These are phyloP conservation scores for Catocala fraxini DNA, from an alignment of 2,888 invertebrate species.

Conservation along the genomic window DNA sequence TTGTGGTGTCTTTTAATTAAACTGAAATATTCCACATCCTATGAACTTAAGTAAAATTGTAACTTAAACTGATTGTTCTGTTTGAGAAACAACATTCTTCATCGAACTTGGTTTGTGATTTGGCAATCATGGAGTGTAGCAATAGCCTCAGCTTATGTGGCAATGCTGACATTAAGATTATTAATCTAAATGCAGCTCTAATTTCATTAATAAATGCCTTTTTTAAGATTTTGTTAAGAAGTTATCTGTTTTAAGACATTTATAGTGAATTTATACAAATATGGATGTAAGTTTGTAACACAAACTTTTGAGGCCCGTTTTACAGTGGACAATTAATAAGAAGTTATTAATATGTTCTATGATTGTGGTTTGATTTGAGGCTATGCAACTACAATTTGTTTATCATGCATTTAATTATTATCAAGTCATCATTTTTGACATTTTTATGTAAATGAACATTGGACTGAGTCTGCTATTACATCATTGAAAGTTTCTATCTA, in stretches of 20 bases:
- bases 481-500: slow-evolving; percentile 28
- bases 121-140: slow-evolving; percentile 22
- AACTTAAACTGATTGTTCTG: not conserved
- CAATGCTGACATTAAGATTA: slow-evolving; percentile 19
- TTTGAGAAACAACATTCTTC: not conserved
- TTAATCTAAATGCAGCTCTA: slow-evolving; percentile 13
- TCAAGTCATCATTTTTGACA: slow-evolving; percentile 22
- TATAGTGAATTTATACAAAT: not conserved
- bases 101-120: slow-evolving; percentile 19
- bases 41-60: not conserved
- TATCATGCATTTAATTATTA: slow-evolving; percentile 13
- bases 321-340: too few relatives aligned
- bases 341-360: not conserved
- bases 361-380: not conserved
- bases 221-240: not conserved
- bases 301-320: too few relatives aligned
- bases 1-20: not conserved
- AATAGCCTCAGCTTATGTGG: slow-evolving; percentile 19
- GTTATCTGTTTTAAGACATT: not conserved
- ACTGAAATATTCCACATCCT: not conserved
- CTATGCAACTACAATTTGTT: slow-evolving; percentile 3
- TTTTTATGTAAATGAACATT: slow-evolving; percentile 33
- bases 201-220: slow-evolving; percentile 1
- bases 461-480: slow-evolving; percentile 33
- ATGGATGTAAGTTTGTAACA: not conserved